Evolutionary conservation across 1,140 invertebrate species (phyloP), one percentile per base, ranked within the genome.

Genomic region (Hycleus phaleratus): DNA sequence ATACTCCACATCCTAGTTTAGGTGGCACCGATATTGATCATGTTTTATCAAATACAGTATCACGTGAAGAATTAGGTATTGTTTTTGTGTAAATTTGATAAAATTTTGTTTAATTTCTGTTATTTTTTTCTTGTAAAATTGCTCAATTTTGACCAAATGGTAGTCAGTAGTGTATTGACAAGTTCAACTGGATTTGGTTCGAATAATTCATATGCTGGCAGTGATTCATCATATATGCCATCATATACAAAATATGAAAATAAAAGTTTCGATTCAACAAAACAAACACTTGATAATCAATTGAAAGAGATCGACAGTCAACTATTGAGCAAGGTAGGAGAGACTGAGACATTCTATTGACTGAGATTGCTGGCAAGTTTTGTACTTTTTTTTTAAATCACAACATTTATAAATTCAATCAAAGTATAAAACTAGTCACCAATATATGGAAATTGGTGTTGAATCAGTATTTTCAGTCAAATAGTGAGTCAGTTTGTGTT

Each of bases 271-370:
- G 84, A 87, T 71, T 82, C 83, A 70, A 84, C 84, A 9, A 85
- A 84, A 65, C 85, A 88, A 67, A 87, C 86, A 46, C 78, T 91
- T 55, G 88, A 90, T 69, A 86, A 88, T 74, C 86, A 90, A 73
- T 74, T 91, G 53, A 90, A 90, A 75, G 86, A 90, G 74, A 80
- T 91, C 59, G 87, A 90, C 68, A 83, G 82, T 56, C 84, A 85
- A 65, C 77, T 86, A 53, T 77, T 85, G 61, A 84, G 82, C 75
- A 86, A 86, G 83, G 84, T 87, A 83, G 75, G 78, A 70, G 71
- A 72, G 61, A 68, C 69, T 43, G 71, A 74, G 63, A 73, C 72
- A n/a, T 74, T 74, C 62, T 74, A 73, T 67, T 74, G 69, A 71
- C 59, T 69, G 63, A 55, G n/a, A 26, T 51, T 32, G 56, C 56